phyloP scores from a whole-genome alignment of 2,797 vertebrate species.

The Gouania willdenowi region DNA sequence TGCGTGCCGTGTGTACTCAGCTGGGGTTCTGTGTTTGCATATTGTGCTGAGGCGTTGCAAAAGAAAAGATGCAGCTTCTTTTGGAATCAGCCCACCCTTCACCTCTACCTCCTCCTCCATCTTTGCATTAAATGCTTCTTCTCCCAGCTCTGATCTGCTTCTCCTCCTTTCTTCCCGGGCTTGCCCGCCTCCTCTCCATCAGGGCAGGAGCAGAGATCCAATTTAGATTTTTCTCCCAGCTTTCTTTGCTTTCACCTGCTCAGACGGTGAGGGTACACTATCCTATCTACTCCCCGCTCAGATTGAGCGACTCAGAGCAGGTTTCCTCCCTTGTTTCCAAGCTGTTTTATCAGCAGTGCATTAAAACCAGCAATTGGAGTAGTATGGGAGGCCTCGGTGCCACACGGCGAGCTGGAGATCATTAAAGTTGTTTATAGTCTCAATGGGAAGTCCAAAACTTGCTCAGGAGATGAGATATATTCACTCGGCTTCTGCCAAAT shows the following conservation, averaged over 20 bases:
- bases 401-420: conserved; percentile 30
- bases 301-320: conserved; percentile 38
- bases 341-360: conserved; percentile 52
- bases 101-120: neutral
- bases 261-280: conserved; percentile 11
- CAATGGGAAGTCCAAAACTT: conserved; percentile 48
- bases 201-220: conserved; percentile 66
- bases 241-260: conserved; percentile 34
- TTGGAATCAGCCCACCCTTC: conserved; percentile 22
- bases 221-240: conserved; percentile 73
- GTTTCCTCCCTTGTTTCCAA: conserved; percentile 46
- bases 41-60: neutral
- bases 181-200: conserved; percentile 28
- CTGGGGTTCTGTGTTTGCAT: neutral
- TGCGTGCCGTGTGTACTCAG: neutral
- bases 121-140: conserved; percentile 35
- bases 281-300: conserved; percentile 51
- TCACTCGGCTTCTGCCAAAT: conserved; percentile 39
- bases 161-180: conserved; percentile 29
- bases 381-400: conserved; percentile 7
- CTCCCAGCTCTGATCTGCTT: conserved; percentile 9
- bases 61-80: conserved; percentile 25
- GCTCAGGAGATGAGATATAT: conserved; percentile 40
- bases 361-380: conserved; percentile 26
- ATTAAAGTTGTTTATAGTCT: conserved; percentile 66